These are phyloP conservation scores for Campylomormyrus numenius DNA, from an alignment of 2,113 vertebrate species.

Conservation along the genomic window DNA sequence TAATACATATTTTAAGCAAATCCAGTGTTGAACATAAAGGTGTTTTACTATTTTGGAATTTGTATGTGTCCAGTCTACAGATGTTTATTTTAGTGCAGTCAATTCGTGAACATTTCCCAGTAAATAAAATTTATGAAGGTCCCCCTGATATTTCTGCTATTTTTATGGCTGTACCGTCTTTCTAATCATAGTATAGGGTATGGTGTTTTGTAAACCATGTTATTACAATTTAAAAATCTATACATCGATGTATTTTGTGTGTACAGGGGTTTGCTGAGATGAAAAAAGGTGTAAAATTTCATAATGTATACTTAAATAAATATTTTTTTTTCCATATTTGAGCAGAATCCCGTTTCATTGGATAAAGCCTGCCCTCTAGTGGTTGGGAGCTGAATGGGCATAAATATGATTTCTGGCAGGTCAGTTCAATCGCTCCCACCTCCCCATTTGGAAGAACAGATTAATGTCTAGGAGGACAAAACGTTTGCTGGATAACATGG, in stretches of 20 bases:
- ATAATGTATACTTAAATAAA: conserved; percentile 1
- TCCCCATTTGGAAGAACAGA: not conserved
- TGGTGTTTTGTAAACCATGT: not conserved
- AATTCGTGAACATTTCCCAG: not conserved
- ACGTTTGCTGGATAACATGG: not conserved
- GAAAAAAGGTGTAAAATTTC: not conserved
- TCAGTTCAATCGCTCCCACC: not conserved
- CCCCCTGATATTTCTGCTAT: not conserved
- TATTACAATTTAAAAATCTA: not conserved
- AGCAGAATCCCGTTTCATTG: not conserved
- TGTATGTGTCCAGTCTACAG: not conserved
- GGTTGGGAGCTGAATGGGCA: not conserved
- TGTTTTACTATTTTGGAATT: not conserved
- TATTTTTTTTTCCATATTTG: not conserved
- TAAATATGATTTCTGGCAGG: not conserved
- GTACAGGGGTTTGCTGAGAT: not conserved
- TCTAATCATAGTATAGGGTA: not conserved
- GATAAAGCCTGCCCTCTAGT: not conserved
- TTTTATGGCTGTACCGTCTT: not conserved
- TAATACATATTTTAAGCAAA: conserved; percentile 1
- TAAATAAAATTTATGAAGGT: conserved; percentile 9
- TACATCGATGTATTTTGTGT: not conserved
- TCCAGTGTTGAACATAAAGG: not conserved
- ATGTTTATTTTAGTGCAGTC: conserved; percentile 6
- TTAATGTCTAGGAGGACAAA: not conserved